Base-by-base conservation (phyloP, 2,888 invertebrate genomes). In the Mechanitis messenoides region DNA sequence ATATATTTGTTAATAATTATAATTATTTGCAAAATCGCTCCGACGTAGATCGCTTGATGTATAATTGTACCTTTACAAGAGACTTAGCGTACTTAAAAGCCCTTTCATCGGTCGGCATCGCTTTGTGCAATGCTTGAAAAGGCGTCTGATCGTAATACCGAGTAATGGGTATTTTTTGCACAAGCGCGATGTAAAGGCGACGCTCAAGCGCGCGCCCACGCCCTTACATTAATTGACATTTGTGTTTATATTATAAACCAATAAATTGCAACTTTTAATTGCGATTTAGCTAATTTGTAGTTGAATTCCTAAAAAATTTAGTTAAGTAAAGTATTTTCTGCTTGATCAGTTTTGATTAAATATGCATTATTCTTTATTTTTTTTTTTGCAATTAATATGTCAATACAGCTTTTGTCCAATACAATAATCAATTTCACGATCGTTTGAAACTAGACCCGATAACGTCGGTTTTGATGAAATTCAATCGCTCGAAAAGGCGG, bases 81-180 rank as follows among this genome's bases (percentile, higher is more conserved):
- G 72, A 74, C 73, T 75, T 69, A 73, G 73, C 72, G 77, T 74
- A 72, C 73, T 74, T 67, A 63, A 72, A 76, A 73, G 74, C 71
- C 75, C 74, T 72, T 73, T 74, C 72, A 68, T 66, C 68, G 69
- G 77, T 75, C 85, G 84, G 81, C 76, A 64, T 64, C 64, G 68
- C 84, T 82, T 86, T 85, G 83, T 83, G 74, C 74, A 64, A 68
- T 69, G 7, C 73, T 71, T 74, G 75, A 77, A 77, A 82, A 79
- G 82, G 81, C 82, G 81, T 77, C 78, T 72, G 77, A 75, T 77
- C 74, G 75, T 79, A 75, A 75, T 74, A 74, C 72, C 71, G 72
- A 75, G 80, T 80, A 82, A 82, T 81, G 79, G 78, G 73, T 68
- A 73, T 75, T 84, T 84, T 85, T 84, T 84, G 79, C 74, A 73